Evolutionary conservation across 1,140 invertebrate genomes (phyloP).

Genomic region (Matsumurasca onukii): DNA sequence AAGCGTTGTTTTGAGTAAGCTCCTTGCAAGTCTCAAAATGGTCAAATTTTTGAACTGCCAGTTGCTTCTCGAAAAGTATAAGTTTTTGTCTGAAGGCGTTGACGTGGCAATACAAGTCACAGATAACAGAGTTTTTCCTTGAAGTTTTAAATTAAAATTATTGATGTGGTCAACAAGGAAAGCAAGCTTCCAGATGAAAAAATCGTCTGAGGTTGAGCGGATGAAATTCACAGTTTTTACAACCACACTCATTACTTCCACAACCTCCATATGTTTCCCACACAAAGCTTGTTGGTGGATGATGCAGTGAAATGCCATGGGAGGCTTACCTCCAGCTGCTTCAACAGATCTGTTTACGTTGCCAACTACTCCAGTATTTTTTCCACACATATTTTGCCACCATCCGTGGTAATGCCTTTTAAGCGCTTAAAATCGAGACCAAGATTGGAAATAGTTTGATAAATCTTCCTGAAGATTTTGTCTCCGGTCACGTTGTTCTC

Average conservation of each 20-base stretch:
- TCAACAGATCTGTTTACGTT: slow-evolving; percentile 38
- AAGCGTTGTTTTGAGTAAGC: no score
- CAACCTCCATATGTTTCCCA: slow-evolving; percentile 39
- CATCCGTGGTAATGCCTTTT: slow-evolving; percentile 44
- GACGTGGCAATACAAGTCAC: no score
- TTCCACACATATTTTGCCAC: slow-evolving; percentile 44
- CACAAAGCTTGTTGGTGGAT: slow-evolving; percentile 46
- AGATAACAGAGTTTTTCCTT: no score
- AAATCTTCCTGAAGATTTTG: slow-evolving; percentile 43
- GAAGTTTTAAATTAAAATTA: slow-evolving; percentile 19
- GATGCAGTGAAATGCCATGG: slow-evolving; percentile 43
- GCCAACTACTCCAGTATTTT: slow-evolving; percentile 40
- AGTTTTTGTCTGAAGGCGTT: slow-evolving; percentile 37
- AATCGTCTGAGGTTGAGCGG: slow-evolving; percentile 36
- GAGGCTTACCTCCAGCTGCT: no score
- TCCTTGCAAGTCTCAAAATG: no score
- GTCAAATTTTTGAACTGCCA: background rate
- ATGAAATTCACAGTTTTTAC: slow-evolving; percentile 46
- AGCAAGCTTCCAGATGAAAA: slow-evolving; percentile 31
- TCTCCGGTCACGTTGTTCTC: no score
- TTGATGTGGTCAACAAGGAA: slow-evolving; percentile 15
- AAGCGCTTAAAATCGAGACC: slow-evolving; percentile 38
- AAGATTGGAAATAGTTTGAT: no score
- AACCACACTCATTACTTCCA: slow-evolving; percentile 43
- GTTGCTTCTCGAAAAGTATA: slow-evolving; percentile 34